Evolutionary conservation across 37 sponge, comb jelly and placozoan species (phyloP).

Genomic region (Geodia barretti): DNA sequence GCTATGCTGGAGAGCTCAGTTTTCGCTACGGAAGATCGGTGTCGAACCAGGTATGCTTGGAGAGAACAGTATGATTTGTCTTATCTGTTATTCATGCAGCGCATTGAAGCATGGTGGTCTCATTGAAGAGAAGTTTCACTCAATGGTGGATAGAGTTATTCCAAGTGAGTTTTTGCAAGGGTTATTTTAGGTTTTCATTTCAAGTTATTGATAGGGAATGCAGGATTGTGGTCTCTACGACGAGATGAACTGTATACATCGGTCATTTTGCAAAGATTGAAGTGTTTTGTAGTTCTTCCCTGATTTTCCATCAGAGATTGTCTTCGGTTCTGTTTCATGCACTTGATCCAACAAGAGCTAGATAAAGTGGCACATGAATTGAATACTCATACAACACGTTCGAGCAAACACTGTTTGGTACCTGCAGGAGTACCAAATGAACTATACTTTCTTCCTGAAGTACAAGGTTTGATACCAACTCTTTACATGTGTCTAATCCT

Average conservation of each 20-base stretch:
- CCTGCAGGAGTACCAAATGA: background rate
- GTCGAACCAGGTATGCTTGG: constrained; percentile 19
- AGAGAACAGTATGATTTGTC: background rate
- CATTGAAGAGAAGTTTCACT: background rate
- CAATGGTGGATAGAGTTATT: background rate
- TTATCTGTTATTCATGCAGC: too few species aligned
- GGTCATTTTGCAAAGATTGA: background rate
- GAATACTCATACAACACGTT: background rate
- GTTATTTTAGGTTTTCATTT: too few species aligned
- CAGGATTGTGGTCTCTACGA: background rate
- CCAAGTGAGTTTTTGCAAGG: background rate
- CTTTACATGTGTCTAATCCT: background rate
- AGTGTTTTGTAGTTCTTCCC: background rate
- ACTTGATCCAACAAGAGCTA: constrained; percentile 6
- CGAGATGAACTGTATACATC: background rate
- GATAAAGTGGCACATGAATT: background rate
- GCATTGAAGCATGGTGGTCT: background rate
- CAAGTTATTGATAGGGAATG: background rate
- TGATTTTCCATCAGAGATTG: too few species aligned
- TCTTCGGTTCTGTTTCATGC: constrained; percentile 6
- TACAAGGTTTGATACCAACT: background rate
- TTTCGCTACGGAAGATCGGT: constrained; percentile 31
- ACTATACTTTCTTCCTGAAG: background rate
- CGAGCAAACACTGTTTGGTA: background rate
- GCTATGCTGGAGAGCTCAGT: constrained; percentile 6